Base-by-base conservation (phyloP, 2,113 vertebrate genomes). In the Phylloscopus trochiloides region DNA sequence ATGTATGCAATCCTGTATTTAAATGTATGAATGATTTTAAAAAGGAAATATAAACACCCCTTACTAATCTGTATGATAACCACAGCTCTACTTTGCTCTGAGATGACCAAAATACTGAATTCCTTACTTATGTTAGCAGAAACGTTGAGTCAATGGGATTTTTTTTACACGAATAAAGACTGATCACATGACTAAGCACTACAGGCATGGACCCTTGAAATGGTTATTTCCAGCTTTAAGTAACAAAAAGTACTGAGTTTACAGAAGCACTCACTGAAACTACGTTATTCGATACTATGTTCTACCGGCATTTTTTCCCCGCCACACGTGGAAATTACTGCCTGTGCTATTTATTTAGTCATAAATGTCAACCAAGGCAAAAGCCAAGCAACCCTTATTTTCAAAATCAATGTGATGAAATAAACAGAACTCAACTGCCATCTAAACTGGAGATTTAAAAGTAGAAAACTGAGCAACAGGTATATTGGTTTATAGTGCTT, bases 201-300 rank as follows among this genome's bases (percentile, higher is more conserved):
- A 76, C 36, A 2, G 5, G 63, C 34, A 80, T 0, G 4, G 52
- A 78, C 72, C 26, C 61, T 70, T 80, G 54, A 92, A 78, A 88
- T 40, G 94, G 94, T 95, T 96, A 86, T 96, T 97, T 97, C 96
- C 96, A 97, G 68, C 66, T 88, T 96, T 94, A 95, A 67, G 95
- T 73, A 96, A 96, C 52, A 95, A 94, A 88, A 89, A 91, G 70
- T 91, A 94, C 83, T 54, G 88, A 86, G 51, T 73, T 91, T 84
- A 96, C 73, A 93, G 54, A 92, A 92, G 71, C 16, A 24, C 36
- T 73, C 32, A 92, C 85, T 81, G 94, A 76, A 92, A 87, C 43
- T 6, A 3, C 31, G 8, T 40, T 66, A 67, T 78, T 95, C 36
- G 45, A 20, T 34, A 32, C 28, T 32, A 10, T 29, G 65, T 36